Evolutionary conservation across 30 jellyfish, hydroid and myxozoan species (phyloP), one percentile per base, ranked within the genome.

Genomic region (Aurelia sp.): DNA sequence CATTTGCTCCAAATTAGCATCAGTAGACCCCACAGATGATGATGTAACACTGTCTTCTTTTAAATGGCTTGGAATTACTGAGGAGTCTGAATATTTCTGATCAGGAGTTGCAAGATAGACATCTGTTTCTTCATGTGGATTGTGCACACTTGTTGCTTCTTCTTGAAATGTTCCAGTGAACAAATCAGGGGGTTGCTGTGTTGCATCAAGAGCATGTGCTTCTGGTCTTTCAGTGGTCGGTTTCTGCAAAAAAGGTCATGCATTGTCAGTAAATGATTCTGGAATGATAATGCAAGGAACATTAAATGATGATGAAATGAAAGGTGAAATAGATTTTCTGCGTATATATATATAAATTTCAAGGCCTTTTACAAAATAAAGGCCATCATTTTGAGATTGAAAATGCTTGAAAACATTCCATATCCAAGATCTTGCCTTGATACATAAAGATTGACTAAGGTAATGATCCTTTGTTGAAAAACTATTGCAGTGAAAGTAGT

Each of bases 121-220:
- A 69, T 80, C 90, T 9, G 90, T 61, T 30, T 67, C 90, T 58
- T 66, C 83, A n/a, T 66, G 83, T 15, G 71, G 59, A 11, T 57
- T 63, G 22, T 40, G 90, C 19, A 27, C 76, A 22, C 53, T 17
- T 30, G 79, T 41, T 19, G 82, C n/a, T 7, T 82, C 85, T 71
- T 82, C 92, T 82, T 82, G 92, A 58, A 70, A 82, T 10, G 92
- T 70, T 6, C 92, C 92, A 69, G 92, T 82, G 33, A 82, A 82
- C 21, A 82, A 66, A 44, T 82, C 92, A 10, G 92, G 92, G 13
- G 92, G 92, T 11, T 82, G 92, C 37, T 82, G 81, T 4, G 74
- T 82, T 55, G 92, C 86, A 58, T 82, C 92, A 53, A 82, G 85
- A 9, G 81, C 31, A 4, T 72, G 79, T 22, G 62, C 11, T 50